Evolutionary conservation across 1,140 invertebrate genomes (phyloP).

Genomic region (Drosophila sechellia): DNA sequence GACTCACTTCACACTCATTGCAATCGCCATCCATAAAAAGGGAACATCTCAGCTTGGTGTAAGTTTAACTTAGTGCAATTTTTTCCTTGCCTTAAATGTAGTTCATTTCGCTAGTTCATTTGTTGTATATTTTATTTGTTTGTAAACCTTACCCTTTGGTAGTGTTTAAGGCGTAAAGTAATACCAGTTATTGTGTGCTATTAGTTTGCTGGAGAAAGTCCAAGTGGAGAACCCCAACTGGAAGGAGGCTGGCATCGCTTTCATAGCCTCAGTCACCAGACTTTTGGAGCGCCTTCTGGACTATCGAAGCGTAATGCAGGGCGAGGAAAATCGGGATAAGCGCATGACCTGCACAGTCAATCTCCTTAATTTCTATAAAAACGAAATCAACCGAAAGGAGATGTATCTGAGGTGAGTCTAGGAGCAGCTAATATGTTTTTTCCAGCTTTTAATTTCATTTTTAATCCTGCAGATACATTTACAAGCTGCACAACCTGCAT

Average conservation of each 20-base stretch:
- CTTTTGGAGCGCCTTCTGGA: slow-evolving; percentile 95
- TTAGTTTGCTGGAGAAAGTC: slow-evolving; percentile 93
- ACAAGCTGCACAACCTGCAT: slow-evolving; percentile 97
- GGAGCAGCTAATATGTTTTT: background rate
- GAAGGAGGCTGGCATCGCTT: slow-evolving; percentile 95
- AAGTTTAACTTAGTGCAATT: slow-evolving; percentile 86
- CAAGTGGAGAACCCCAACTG: slow-evolving; percentile 93
- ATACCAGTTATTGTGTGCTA: slow-evolving; percentile 16
- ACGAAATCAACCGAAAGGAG: slow-evolving; percentile 97
- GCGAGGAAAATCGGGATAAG: slow-evolving; percentile 96
- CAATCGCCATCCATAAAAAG: slow-evolving; percentile 86
- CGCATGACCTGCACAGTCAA: slow-evolving; percentile 99
- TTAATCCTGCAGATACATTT: slow-evolving; percentile 89
- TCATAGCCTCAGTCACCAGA: slow-evolving; percentile 95
- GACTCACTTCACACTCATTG: slow-evolving; percentile 76
- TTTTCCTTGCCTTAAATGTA: slow-evolving; percentile 33
- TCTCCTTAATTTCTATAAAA: slow-evolving; percentile 98
- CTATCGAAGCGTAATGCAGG: slow-evolving; percentile 96
- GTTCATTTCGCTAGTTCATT: slow-evolving; percentile 2
- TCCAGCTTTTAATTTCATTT: background rate
- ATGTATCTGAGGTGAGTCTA: slow-evolving; percentile 92
- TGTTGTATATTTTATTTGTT: slow-evolving; percentile 6
- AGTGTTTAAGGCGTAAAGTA: background rate
- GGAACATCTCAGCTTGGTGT: slow-evolving; percentile 96
- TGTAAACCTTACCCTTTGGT: background rate